A percentile compares a stretch with the other conserved stretches of the same genome.
These are phyloP conservation scores for Nansenia antarctica DNA, from an alignment of 2,113 vertebrate genomes.

Conservation along the genomic window DNA sequence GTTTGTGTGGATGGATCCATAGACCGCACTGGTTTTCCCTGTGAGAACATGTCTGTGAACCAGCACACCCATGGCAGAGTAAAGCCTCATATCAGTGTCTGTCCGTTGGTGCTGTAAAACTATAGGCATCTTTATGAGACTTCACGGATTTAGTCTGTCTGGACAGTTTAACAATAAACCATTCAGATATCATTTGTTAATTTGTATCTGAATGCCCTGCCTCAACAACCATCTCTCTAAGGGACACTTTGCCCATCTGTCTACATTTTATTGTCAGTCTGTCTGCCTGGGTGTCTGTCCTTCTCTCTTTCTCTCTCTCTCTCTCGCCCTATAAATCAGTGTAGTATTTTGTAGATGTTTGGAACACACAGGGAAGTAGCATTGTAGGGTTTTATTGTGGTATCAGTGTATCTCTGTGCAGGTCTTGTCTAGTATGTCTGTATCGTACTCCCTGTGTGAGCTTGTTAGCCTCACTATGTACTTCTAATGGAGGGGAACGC, in stretches of 20 bases:
- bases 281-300: background rate
- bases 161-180: constrained; percentile 48
- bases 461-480: constrained; percentile 25
- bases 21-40: background rate
- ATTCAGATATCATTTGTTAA: constrained; percentile 47
- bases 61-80: background rate
- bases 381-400: constrained; percentile 9
- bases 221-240: background rate
- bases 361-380: constrained; percentile 1
- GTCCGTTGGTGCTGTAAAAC: constrained; percentile 18
- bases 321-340: background rate
- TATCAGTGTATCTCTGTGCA: background rate
- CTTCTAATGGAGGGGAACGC: constrained; percentile 42
- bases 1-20: background rate
- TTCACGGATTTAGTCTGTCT: constrained; percentile 46
- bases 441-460: constrained; percentile 23
- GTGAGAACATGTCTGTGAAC: background rate
- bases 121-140: constrained; percentile 16
- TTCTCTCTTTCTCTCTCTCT: background rate
- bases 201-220: constrained; percentile 44
- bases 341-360: background rate
- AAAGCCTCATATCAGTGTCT: background rate
- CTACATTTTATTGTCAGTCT: background rate
- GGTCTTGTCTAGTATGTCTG: background rate
- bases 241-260: background rate